phyloP scores from a whole-genome alignment of 2,113 vertebrate genomes.

The Scolopax mira region DNA sequence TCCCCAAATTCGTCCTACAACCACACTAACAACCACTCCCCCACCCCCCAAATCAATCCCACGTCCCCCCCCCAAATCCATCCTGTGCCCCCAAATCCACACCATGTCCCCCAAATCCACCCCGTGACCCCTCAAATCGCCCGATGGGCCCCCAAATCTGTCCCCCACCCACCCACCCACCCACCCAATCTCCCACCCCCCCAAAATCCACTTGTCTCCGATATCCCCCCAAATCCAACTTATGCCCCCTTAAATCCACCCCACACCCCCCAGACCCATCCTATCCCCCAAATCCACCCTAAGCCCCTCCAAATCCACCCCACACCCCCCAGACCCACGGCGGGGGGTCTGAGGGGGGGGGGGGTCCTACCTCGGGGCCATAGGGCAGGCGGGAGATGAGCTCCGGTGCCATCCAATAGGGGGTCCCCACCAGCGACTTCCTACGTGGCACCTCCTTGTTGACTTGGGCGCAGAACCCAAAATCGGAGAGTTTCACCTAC shows the following conservation, averaged over 20 bases:
- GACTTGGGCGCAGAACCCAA: conserved; percentile 93
- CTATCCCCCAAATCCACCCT: background rate
- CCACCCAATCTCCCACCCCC: background rate
- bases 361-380: conserved; percentile 76
- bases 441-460: conserved; percentile 89
- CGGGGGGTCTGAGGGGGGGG: too few species aligned
- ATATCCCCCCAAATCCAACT: background rate
- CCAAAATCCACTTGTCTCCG: background rate
- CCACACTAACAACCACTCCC: too few species aligned
- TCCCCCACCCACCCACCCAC: too few species aligned
- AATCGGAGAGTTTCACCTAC: conserved; percentile 95
- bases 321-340: too few species aligned
- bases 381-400: conserved; percentile 91
- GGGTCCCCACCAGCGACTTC: conserved; percentile 89
- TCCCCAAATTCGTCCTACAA: too few species aligned
- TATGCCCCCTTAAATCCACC: background rate
- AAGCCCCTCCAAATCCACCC: fast-evolving
- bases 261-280: too few species aligned
- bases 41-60: too few species aligned
- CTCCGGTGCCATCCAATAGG: conserved; percentile 94
- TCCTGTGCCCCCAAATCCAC: background rate
- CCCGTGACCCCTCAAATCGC: background rate
- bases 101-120: too few species aligned
- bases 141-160: background rate
- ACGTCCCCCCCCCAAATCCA: too few species aligned